Evolutionary conservation across 1,140 invertebrate species (phyloP), one percentile per base, ranked within the genome.

Genomic region (Bombus superbus): DNA sequence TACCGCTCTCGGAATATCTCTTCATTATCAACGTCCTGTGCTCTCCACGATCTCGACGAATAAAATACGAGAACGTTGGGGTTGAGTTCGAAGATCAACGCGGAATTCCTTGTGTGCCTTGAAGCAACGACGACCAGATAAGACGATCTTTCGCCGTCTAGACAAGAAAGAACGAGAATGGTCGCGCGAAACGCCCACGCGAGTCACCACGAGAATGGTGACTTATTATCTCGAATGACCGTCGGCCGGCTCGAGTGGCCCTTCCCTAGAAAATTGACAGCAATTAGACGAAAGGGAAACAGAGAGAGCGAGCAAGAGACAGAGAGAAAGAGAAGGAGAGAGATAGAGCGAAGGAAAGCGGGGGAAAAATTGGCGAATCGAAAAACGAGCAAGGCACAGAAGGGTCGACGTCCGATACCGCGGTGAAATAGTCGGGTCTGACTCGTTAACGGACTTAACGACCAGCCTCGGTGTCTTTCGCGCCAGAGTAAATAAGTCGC

Each of bases 101-200:
- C 72, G 38, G 47, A n/a, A 77, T 75, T 69, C 68, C 73, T 89
- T 66, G 66, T 69, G 44, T 42, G 47, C 44, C 35, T n/a, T 35
- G 22, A 76, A 38, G 42, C 38, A n/a, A 28, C 72, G 66, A 59
- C 64, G 53, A 22, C 13, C 59, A 68, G 87, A 87, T 79, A 77
- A 88, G 76, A 68, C 53, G 83, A 59, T 77, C 68, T 69, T 42
- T 71, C 1, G 53, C 44, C 47, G 77, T 32, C 86, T 82, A 84
- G 86, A 86, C 69, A 66, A 74, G 88, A 88, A 88, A 64, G 74
- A 81, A 82, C 80, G 72, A 78, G 77, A 74, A 84, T 68, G 74
- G 85, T 72, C 85, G 69, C 78, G 68, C 47, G 80, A 79, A 86
- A 69, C 83, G 80, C 88, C 87, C 84, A 89, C 88, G 80, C 64